Percentiles rank a stretch among this genome's conserved stretches.
phyloP scores from a whole-genome alignment of 1,140 invertebrate genomes.

The Spodoptera litura region DNA sequence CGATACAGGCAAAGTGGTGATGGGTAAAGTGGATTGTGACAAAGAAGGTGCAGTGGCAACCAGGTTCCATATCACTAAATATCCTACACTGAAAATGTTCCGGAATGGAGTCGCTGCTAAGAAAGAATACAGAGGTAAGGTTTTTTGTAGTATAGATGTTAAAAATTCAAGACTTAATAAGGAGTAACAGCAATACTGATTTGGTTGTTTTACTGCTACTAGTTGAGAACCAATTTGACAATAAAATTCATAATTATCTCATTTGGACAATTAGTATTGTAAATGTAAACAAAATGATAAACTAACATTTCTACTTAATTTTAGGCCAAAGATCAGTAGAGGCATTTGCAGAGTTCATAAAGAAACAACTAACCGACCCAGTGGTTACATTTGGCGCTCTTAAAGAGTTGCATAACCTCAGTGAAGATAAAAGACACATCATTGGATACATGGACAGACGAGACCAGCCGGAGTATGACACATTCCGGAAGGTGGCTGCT shows the following conservation, averaged over 20 bases:
- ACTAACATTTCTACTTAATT: neutral
- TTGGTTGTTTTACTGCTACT: too few relatives aligned
- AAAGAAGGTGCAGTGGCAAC: conserved; percentile 93
- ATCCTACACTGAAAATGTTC: conserved; percentile 98
- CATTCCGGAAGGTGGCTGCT: conserved; percentile 93
- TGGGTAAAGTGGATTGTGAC: conserved; percentile 99
- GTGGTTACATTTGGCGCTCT: conserved; percentile 92
- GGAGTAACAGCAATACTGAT: too few relatives aligned
- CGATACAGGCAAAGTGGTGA: conserved; percentile 93
- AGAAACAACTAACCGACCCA: conserved; percentile 96
- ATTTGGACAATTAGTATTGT: too few relatives aligned
- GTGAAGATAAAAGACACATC: conserved; percentile 96
- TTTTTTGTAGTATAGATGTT: conserved; percentile 25
- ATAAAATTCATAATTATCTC: too few relatives aligned
- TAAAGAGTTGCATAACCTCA: conserved; percentile 92
- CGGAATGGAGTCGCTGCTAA: conserved; percentile 97
- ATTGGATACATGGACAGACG: conserved; percentile 97
- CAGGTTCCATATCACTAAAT: conserved; percentile 98
- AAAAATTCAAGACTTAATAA: conserved; percentile 12
- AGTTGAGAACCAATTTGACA: too few relatives aligned
- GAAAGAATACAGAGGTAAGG: conserved; percentile 95
- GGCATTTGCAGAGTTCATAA: conserved; percentile 95
- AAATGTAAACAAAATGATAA: too few relatives aligned
- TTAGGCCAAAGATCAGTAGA: conserved; percentile 88
- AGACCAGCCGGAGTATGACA: conserved; percentile 92